Conservation (phyloP, 2,888 invertebrate genomes). For the Eurytoma adleriae region DNA sequence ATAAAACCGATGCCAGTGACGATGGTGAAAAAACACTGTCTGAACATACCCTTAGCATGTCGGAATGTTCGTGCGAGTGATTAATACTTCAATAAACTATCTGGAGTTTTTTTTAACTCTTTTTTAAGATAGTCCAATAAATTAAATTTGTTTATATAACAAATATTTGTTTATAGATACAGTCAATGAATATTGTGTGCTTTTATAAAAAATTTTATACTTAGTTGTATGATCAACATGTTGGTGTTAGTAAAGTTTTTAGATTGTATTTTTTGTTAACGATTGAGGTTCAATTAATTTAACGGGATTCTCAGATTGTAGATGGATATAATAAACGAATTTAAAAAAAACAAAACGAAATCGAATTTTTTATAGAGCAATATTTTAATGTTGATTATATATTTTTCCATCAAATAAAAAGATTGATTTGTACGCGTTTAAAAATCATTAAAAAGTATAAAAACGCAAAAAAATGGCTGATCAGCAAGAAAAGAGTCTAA, state of each 20-base stretch:
- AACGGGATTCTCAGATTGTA: not conserved
- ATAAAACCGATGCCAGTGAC: not conserved
- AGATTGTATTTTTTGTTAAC: not conserved
- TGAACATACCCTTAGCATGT: not conserved
- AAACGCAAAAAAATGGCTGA: constrained; percentile 49
- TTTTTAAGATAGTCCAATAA: too few species aligned
- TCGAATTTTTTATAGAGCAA: not conserved
- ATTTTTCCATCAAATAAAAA: too few species aligned
- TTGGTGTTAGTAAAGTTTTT: not conserved
- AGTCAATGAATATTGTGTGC: too few species aligned
- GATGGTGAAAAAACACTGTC: not conserved
- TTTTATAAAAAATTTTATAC: too few species aligned
- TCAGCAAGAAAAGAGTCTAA: constrained; percentile 39
- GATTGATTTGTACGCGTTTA: not conserved
- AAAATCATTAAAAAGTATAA: not conserved
- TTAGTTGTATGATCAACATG: too few species aligned
- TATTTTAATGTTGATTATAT: not conserved
- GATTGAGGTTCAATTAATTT: too few species aligned
- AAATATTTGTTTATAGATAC: too few species aligned
- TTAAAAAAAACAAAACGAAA: constrained; percentile 27
- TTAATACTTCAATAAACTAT: too few species aligned
- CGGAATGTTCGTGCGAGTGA: constrained; percentile 18
- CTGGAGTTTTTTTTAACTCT: too few species aligned
- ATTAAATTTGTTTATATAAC: too few species aligned
- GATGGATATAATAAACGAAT: not conserved